Percentiles rank a stretch among this genome's conserved stretches.
Evolutionary conservation across 2,888 invertebrate genomes (phyloP).

Genomic region (Lasioglossum oenotherae): DNA sequence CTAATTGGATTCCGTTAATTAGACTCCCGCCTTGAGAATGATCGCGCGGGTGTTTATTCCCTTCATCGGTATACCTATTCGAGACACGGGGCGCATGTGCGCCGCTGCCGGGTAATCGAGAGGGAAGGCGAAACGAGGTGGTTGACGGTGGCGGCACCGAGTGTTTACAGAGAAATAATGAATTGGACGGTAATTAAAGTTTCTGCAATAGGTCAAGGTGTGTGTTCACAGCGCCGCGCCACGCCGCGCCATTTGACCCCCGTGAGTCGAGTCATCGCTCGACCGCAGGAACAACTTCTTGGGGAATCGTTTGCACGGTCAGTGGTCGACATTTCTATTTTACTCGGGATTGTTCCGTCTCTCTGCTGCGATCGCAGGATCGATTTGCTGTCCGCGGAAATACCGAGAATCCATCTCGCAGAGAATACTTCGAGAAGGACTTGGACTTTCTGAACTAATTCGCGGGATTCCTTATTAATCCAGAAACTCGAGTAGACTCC

Average conservation of each 20-base stretch:
- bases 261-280: background rate
- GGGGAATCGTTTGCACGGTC: background rate
- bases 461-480: background rate
- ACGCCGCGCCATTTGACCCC: slow-evolving; percentile 13
- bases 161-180: slow-evolving; percentile 38
- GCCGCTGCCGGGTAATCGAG: background rate
- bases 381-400: background rate
- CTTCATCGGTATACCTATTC: slow-evolving; percentile 31
- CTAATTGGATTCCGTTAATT: slow-evolving; percentile 69
- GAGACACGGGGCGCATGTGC: slow-evolving; percentile 39
- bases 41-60: slow-evolving; percentile 47
- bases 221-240: background rate
- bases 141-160: background rate
- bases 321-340: slow-evolving; percentile 26
- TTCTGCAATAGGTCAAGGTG: slow-evolving; percentile 36
- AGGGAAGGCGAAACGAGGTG: background rate
- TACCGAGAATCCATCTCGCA: background rate
- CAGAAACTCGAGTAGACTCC: background rate
- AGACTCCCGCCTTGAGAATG: slow-evolving; percentile 36
- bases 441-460: background rate
- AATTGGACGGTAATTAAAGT: slow-evolving; percentile 46
- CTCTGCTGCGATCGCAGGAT: background rate
- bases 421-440: background rate
- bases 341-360: background rate
- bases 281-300: background rate